phyloP scores from a whole-genome alignment of 2,888 invertebrate species.

The Sipha maydis region DNA sequence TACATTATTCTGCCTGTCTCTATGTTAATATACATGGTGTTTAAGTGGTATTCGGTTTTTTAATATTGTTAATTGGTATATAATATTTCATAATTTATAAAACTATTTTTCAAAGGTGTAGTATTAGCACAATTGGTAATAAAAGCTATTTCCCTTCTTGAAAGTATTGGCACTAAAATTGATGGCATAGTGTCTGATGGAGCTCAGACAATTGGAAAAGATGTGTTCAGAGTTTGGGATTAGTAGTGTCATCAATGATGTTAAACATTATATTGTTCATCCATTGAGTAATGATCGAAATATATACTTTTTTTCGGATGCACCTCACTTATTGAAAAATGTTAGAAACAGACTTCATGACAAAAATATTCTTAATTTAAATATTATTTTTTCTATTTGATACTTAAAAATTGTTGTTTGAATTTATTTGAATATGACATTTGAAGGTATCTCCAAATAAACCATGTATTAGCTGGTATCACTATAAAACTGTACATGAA shows the following conservation, averaged over 20 bases:
- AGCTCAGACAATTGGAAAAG: slow-evolving; percentile 20
- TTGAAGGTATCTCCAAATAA: not conserved
- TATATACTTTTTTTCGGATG: slow-evolving; percentile 31
- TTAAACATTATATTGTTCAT: slow-evolving; percentile 17
- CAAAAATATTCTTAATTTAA: slow-evolving; percentile 15
- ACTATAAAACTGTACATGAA: not conserved
- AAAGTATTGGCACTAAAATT: slow-evolving; percentile 32
- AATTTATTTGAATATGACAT: too few relatives aligned
- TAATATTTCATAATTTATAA: too few relatives aligned
- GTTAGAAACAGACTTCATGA: slow-evolving; percentile 28
- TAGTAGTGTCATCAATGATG: not conserved
- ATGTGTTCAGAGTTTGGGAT: slow-evolving; percentile 30
- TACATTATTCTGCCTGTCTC: too few relatives aligned
- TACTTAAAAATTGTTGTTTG: too few relatives aligned
- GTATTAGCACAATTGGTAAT: slow-evolving; percentile 31
- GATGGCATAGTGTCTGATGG: slow-evolving; percentile 43
- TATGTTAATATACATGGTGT: too few relatives aligned
- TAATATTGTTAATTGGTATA: too few relatives aligned
- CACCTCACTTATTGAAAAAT: slow-evolving; percentile 43
- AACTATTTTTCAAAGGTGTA: too few relatives aligned
- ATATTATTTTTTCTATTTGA: not conserved
- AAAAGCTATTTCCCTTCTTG: slow-evolving; percentile 16
- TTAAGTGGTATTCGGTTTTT: too few relatives aligned
- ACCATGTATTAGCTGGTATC: slow-evolving; percentile 3
- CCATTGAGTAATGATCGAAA: slow-evolving; percentile 4